Evolutionary conservation across 2,888 invertebrate species (phyloP), one percentile per base, ranked within the genome.

Genomic region (Drosophila putrida): DNA sequence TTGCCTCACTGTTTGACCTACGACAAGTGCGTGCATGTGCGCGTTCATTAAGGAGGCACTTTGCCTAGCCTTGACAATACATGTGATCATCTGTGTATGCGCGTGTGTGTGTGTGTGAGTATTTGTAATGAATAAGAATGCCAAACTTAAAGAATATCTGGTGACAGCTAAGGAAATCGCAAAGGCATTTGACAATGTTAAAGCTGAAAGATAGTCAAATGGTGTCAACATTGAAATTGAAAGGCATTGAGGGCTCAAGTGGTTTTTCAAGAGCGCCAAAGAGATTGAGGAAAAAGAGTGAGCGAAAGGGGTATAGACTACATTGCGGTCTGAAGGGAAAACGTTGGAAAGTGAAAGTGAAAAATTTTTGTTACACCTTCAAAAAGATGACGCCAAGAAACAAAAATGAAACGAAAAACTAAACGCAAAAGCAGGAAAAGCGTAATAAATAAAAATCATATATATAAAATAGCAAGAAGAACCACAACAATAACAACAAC

Each of bases 331-430:
- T 47, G 53, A 50, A 55, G 54, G 67, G 10, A 27, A 71, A 28
- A 33, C 41, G 46, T n/a, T n/a, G 35, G 58, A 73, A 73, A 82
- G 76, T 57, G 73, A 82, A 88, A 82, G 82, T 84, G 78, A 75
- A 51, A 69, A 31, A 63, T 68, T 54, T 41, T 53, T 60, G 49
- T 55, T 33, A 54, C 69, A 75, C 78, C 75, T 83, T 78, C 46
- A 63, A 64, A 64, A 33, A 27, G 25, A 50, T 13, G 47, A 39
- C 39, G 39, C 38, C 38, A 65, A 53, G 60, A 44, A 55, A 55
- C 33, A 47, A 44, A 62, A 54, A 44, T n/a, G 33, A 47, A 46
- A 61, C 35, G 27, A 44, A 55, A 68, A 71, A 64, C 73, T 61
- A 41, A 74, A 43, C 61, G 47, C 49, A 59, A 63, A 58, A 59